Conservation (phyloP, 2,797 vertebrate genomes). For the Pangasius macronema region DNA sequence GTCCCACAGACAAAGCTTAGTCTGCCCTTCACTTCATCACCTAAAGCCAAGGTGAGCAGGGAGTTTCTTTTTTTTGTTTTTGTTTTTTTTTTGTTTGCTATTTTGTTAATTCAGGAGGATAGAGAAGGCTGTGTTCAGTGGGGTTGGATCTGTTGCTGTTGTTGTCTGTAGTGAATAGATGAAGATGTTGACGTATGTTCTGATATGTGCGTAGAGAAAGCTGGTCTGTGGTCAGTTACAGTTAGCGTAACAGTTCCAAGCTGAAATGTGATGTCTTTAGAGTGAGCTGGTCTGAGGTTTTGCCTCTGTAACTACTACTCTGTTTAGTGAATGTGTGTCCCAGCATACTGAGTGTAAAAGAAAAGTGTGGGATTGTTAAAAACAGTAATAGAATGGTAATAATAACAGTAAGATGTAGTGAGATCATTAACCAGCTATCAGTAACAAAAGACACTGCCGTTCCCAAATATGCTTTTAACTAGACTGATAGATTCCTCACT, state of each 20-base stretch:
- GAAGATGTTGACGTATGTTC: slow-evolving; percentile 39
- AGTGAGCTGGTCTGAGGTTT: not conserved
- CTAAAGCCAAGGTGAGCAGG: slow-evolving; percentile 74
- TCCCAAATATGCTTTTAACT: slow-evolving; percentile 48
- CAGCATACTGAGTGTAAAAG: not conserved
- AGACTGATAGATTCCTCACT: not conserved
- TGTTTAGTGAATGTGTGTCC: not conserved
- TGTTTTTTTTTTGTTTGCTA: not conserved
- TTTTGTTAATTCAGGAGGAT: not conserved
- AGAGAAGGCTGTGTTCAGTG: not conserved
- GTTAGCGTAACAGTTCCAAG: not conserved
- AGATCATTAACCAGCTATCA: slow-evolving; percentile 20
- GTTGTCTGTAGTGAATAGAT: slow-evolving; percentile 34
- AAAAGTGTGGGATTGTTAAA: slow-evolving; percentile 38
- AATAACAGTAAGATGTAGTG: not conserved
- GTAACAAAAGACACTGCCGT: not conserved
- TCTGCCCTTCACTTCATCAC: slow-evolving; percentile 60
- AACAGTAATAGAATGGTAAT: slow-evolving; percentile 6
- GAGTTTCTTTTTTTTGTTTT: slow-evolving; percentile 30
- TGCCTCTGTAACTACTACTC: not conserved
- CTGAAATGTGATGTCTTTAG: not conserved
- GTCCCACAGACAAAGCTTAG: slow-evolving; percentile 65
- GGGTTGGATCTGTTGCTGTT: not conserved
- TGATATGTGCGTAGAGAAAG: not conserved
- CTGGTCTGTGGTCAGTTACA: slow-evolving; percentile 25